Evolutionary conservation across 2,113 vertebrate genomes (phyloP).

Genomic region (Ivindomyrus marchei): DNA sequence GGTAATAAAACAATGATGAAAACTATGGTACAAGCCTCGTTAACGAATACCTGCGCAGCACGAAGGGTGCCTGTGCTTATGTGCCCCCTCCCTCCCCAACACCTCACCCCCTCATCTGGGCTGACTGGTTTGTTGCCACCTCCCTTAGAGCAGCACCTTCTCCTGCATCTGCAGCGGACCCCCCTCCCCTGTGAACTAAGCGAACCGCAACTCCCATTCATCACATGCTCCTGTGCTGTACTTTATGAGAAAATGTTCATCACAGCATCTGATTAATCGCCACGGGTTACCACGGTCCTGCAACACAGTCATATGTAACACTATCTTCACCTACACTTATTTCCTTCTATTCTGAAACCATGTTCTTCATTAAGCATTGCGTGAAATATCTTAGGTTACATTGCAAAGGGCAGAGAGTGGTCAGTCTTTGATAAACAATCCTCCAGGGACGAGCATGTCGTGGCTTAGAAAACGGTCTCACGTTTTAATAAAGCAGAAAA

Average conservation of each 20-base stretch:
- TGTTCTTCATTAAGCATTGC: not conserved
- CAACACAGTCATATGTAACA: not conserved
- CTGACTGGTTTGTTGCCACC: not conserved
- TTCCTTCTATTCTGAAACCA: not conserved
- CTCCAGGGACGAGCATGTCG: not conserved
- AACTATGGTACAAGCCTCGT: slow-evolving; percentile 31
- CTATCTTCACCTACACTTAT: not conserved
- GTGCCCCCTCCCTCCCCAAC: not conserved
- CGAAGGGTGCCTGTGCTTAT: slow-evolving; percentile 20
- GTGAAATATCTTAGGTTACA: not conserved
- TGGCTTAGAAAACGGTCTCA: not conserved
- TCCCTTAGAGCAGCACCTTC: not conserved
- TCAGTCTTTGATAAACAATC: not conserved
- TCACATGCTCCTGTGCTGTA: not conserved
- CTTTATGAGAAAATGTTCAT: slow-evolving; percentile 10
- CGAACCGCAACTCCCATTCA: not conserved
- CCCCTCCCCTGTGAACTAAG: not conserved
- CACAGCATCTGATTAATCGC: slow-evolving; percentile 18
- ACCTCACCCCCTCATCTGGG: not conserved
- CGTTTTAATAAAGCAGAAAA: not conserved
- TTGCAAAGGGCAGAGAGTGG: not conserved
- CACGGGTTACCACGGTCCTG: not conserved
- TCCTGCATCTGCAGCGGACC: not conserved
- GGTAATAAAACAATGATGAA: slow-evolving; percentile 28
- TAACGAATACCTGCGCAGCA: slow-evolving; percentile 45